Percentiles rank a stretch among this genome's conserved stretches.
Evolutionary conservation across 2,797 vertebrate species (phyloP).

Genomic region (Buphagus erythrorhynchus): DNA sequence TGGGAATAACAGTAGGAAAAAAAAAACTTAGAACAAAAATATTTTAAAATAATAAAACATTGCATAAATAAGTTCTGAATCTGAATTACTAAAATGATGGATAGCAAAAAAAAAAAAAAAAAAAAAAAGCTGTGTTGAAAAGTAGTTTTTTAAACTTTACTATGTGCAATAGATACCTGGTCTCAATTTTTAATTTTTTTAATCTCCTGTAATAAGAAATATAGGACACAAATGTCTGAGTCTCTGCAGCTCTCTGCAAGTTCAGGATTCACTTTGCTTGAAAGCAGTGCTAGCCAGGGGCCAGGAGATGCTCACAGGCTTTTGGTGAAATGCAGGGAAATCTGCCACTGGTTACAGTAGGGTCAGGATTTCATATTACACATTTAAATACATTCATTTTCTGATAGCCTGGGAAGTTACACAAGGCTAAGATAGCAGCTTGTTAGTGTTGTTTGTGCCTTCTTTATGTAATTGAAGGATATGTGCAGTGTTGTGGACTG

Average conservation of each 20-base stretch:
- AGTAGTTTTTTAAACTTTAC: conserved; percentile 23
- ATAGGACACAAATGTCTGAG: neutral
- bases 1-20: neutral
- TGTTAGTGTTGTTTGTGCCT: conserved; percentile 10
- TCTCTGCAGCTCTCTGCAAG: neutral
- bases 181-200: neutral
- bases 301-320: neutral
- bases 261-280: neutral
- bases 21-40: neutral
- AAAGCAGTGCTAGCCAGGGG: neutral
- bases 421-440: neutral
- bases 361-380: neutral
- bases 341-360: neutral
- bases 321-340: neutral
- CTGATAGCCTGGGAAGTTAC: neutral
- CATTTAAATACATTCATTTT: conserved; percentile 13
- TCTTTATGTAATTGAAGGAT: neutral
- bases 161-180: neutral
- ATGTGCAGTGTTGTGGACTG: neutral
- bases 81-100: neutral
- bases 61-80: neutral
- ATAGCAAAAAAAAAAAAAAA: neutral
- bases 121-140: neutral
- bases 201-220: neutral
- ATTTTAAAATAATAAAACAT: neutral